phyloP scores from a whole-genome alignment of 2,888 invertebrate genomes.

The Lithophane semibrunnea region DNA sequence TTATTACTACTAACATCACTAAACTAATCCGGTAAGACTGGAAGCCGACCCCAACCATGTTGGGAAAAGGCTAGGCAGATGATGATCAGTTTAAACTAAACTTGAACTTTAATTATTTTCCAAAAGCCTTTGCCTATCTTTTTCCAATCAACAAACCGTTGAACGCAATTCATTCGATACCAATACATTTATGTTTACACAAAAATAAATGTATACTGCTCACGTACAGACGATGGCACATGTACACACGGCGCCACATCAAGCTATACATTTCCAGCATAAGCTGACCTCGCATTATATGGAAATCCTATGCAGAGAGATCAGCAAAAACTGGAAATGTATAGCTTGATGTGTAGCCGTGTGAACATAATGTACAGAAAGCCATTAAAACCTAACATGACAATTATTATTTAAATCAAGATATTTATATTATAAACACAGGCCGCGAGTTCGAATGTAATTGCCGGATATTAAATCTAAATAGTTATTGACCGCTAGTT shows the following conservation, averaged over 20 bases:
- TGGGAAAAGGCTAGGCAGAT: too few relatives aligned
- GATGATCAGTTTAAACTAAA: neutral
- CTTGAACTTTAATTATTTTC: neutral
- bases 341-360: too few relatives aligned
- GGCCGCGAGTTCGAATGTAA: constrained; percentile 51
- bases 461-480: constrained; percentile 62
- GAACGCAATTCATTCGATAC: neutral
- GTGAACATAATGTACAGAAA: constrained; percentile 13
- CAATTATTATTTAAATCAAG: constrained; percentile 54
- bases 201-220: constrained; percentile 18
- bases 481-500: constrained; percentile 48
- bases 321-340: too few relatives aligned
- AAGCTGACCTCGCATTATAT: too few relatives aligned
- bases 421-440: constrained; percentile 60
- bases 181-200: neutral
- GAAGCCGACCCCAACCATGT: too few relatives aligned
- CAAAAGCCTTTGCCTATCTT: neutral
- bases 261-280: too few relatives aligned
- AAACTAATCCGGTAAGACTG: too few relatives aligned
- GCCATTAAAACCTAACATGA: constrained; percentile 35
- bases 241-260: neutral
- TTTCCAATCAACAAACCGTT: neutral
- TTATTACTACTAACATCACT: neutral
- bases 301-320: too few relatives aligned
- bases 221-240: constrained; percentile 9